phyloP scores from a whole-genome alignment of 1,140 invertebrate genomes.

The Araneus ventricosus region DNA sequence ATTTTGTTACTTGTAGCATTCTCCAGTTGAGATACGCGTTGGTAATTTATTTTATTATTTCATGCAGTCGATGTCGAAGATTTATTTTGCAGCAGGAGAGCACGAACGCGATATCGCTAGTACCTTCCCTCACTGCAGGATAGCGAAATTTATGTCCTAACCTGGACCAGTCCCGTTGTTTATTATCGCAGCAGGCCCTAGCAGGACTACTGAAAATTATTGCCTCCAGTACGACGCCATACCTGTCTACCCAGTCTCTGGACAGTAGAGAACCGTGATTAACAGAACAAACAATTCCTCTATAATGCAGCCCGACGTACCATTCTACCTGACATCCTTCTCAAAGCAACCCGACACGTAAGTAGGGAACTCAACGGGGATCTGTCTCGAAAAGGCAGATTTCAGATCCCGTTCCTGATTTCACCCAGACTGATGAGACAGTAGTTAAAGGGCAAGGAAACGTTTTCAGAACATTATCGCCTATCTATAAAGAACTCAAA shows the following conservation, averaged over 20 bases:
- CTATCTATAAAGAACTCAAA: not conserved
- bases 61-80: not conserved
- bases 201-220: slow-evolving; percentile 6
- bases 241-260: slow-evolving; percentile 27
- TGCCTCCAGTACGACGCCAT: slow-evolving; percentile 28
- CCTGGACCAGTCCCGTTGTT: slow-evolving; percentile 51
- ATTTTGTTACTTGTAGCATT: not conserved
- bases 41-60: slow-evolving; percentile 42
- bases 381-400: slow-evolving; percentile 25
- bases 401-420: not conserved
- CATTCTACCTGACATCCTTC: not conserved
- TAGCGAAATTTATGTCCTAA: slow-evolving; percentile 64
- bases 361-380: slow-evolving; percentile 29
- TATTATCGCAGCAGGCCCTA: slow-evolving; percentile 51
- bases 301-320: slow-evolving; percentile 20
- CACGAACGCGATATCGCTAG: not conserved
- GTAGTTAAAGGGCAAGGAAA: not conserved
- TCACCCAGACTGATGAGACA: not conserved
- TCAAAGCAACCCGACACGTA: slow-evolving; percentile 28
- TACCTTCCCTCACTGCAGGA: slow-evolving; percentile 26
- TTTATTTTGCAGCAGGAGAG: slow-evolving; percentile 25
- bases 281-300: slow-evolving; percentile 60
- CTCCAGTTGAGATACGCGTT: slow-evolving; percentile 10
- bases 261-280: slow-evolving; percentile 31
- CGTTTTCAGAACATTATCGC: not conserved